Evolutionary conservation across 2,113 vertebrate genomes (phyloP), one percentile per base, ranked within the genome.

Genomic region (Rhea pennata): DNA sequence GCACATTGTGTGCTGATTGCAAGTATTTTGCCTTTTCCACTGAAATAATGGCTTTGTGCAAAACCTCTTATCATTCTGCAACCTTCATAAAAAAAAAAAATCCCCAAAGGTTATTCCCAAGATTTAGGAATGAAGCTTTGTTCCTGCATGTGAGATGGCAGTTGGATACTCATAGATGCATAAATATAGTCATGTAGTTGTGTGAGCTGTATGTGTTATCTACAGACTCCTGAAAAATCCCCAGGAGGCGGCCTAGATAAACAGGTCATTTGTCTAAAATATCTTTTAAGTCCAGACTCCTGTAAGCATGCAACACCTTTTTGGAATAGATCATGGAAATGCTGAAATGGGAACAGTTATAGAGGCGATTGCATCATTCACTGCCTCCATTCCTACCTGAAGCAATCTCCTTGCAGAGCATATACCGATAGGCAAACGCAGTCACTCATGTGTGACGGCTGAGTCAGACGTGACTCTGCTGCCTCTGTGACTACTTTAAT

Each of bases 161-260:
- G 6, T 12, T 0, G 1, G 3, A 5, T 59, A n/a, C n/a, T 82
- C 40, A 33, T 5, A 3, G 10, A 5, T 66, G 12, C 0, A 1
- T 12, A 84, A 76, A 88, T 56, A 76, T 3, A 19, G 20, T 7
- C 9, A n/a, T 59, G 16, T 24, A 81, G 48, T 29, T 72, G 7
- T 0, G 0, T 33, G 16, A 80, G 4, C 2, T 15, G 6, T 48
- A 20, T 70, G 12, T 66, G 20, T 23, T 56, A 2, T 67, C 23
- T 73, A 36, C 33, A 59, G 50, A 56, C 12, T 53, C 62, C 7
- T 61, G 22, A 59, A 73, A 66, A 74, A 65, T 61, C 12, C 13
- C 33, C 42, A 65, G 74, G 27, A 65, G 75, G 21, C 42, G 44
- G 22, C 19, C 58, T 82, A 85, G 21, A 70, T 19, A n/a, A 59